Evolutionary conservation across 2,888 invertebrate species (phyloP), one percentile per base, ranked within the genome.

Genomic region (Andrena minutula): DNA sequence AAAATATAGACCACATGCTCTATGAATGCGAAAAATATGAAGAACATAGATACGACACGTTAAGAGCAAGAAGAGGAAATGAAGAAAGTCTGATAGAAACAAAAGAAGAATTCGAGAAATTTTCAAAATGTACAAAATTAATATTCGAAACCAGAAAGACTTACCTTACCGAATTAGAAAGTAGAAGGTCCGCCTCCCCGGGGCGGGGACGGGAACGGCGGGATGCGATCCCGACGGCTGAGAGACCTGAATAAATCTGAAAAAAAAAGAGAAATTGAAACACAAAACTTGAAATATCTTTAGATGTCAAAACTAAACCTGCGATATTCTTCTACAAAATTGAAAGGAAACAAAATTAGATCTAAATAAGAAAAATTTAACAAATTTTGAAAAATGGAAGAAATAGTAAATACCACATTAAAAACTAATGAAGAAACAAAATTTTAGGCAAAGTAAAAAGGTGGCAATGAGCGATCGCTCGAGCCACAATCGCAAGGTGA

Each of bases 401-500:
- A 32, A 32, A 7, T 32, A 32, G 32, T 32, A 32, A 32, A 32
- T 32, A 32, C 32, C 32, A 32, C 32, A 32, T 32, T 32, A 32
- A 7, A 32, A 32, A 32, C 0, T 32, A 32, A 32, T 32, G 32
- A 32, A 7, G 32, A 32, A 32, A 32, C 7, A 32, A 32, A 32
- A 30, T 32, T 32, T 32, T 32, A 32, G 7, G 32, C 7, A 32
- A 32, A 32, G 32, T 7, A 7, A 32, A 32, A 32, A 32, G 32
- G 32, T 32, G 32, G 32, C 32, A 32, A 32, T 32, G 32, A 7
- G 28, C 28, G 28, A 4, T 3, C 28, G 28, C 28, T 28, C 28
- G 28, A 35, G 47, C 75, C 49, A 64, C 53, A 74, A 32, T 32
- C 32, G 32, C 7, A 32, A 7, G 32, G 32, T 32, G 32, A 32